A percentile compares a stretch with the other conserved stretches of the same genome.
Evolutionary conservation across 2,797 vertebrate genomes (phyloP).

Genomic region (Tokudaia muenninki): DNA sequence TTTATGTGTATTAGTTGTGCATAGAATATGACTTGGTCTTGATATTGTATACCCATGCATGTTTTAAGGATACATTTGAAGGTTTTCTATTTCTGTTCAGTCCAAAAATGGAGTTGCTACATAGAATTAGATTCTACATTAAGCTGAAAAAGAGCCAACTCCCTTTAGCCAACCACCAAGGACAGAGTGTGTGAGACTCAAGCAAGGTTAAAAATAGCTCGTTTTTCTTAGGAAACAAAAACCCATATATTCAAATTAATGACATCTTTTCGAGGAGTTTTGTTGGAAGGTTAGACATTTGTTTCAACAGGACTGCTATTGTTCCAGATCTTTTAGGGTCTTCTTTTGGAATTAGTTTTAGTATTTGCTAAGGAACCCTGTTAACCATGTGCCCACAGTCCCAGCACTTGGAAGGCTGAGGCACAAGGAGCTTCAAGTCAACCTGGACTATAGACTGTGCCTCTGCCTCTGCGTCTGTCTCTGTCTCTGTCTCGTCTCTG

Average conservation of each 20-base stretch:
- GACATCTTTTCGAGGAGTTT: constrained; percentile 5
- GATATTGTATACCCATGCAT: not conserved
- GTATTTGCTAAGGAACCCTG: not conserved
- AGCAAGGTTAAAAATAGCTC: not conserved
- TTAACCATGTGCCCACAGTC: not conserved
- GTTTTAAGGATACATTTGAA: constrained; percentile 41
- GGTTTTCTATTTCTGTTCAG: constrained; percentile 25
- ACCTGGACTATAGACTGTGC: not conserved
- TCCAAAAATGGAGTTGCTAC: constrained; percentile 33
- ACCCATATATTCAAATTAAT: constrained; percentile 16
- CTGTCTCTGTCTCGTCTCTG: too few species aligned
- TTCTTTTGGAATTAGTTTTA: not conserved
- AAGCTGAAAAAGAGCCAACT: constrained; percentile 42
- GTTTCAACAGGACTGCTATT: constrained; percentile 1
- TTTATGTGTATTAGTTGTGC: not conserved
- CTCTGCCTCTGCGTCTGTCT: not conserved
- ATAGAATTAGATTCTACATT: constrained; percentile 17
- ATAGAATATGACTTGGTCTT: not conserved
- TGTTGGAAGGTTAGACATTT: constrained; percentile 13
- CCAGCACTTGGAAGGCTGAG: not conserved
- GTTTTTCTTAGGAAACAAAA: constrained; percentile 3
- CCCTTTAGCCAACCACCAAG: not conserved
- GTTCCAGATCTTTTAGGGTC: not conserved
- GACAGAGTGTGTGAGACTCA: constrained; percentile 52
- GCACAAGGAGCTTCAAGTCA: not conserved